A percentile compares a stretch with the other conserved stretches of the same genome.
Conservation (phyloP, 2,113 vertebrate genomes). For the Hypomesus transpacificus region DNA sequence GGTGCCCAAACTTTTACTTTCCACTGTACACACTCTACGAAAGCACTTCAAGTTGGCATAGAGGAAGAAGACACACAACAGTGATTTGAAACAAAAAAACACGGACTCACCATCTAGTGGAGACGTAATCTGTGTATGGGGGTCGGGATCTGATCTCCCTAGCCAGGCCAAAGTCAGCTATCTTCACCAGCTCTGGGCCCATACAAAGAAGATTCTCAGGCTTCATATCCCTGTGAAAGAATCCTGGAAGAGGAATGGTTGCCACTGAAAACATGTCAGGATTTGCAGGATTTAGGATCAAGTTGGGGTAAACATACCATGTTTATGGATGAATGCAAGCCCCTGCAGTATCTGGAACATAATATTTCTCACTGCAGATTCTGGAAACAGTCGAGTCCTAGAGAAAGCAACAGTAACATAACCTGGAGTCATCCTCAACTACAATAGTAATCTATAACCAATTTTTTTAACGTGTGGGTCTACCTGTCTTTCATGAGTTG, state of each 20-base stretch:
- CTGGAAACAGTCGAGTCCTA: slow-evolving; percentile 95
- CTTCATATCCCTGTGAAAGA: slow-evolving; percentile 98
- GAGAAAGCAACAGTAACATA: slow-evolving; percentile 43
- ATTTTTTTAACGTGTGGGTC: slow-evolving; percentile 3
- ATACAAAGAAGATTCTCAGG: slow-evolving; percentile 97
- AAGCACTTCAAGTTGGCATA: too few relatives aligned
- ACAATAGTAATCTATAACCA: not conserved
- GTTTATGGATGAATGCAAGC: slow-evolving; percentile 96
- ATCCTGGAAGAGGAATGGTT: slow-evolving; percentile 69
- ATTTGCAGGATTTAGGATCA: too few relatives aligned
- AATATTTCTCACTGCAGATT: slow-evolving; percentile 96
- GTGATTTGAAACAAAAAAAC: not conserved
- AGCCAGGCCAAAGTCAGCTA: slow-evolving; percentile 95
- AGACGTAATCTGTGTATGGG: slow-evolving; percentile 96
- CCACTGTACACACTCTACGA: too few relatives aligned
- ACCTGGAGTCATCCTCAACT: too few relatives aligned
- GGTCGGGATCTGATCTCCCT: slow-evolving; percentile 92
- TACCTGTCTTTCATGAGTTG: slow-evolving; percentile 99
- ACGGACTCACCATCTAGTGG: slow-evolving; percentile 86
- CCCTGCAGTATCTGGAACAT: slow-evolving; percentile 98
- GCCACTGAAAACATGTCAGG: too few relatives aligned
- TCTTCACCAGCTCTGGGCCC: slow-evolving; percentile 97
- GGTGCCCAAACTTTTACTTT: too few relatives aligned
- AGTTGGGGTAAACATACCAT: slow-evolving; percentile 71
- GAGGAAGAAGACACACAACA: too few relatives aligned